Evolutionary conservation across 2,797 vertebrate species (phyloP).

Genomic region (Gobionotothen gibberifrons): DNA sequence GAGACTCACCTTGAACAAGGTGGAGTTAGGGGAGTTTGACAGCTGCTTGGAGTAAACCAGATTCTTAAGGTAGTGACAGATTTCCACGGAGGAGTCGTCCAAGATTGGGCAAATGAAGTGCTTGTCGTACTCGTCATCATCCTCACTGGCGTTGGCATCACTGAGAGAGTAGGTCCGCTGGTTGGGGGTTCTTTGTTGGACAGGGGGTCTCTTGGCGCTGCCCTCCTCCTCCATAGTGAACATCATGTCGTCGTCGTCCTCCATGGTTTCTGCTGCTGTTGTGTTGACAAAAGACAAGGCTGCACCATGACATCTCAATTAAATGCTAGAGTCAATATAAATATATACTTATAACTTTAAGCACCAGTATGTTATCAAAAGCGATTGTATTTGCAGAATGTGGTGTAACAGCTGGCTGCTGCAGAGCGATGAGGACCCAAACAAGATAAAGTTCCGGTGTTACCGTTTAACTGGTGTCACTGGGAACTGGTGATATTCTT

Average conservation of each 20-base stretch:
- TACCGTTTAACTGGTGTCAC: too few species aligned
- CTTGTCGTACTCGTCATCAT: constrained; percentile 78
- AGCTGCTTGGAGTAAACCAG: constrained; percentile 77
- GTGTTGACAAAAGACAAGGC: constrained; percentile 4
- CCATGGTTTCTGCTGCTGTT: constrained; percentile 84
- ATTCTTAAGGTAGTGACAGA: constrained; percentile 82
- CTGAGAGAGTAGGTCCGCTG: constrained; percentile 64
- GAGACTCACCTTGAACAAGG: constrained; percentile 90
- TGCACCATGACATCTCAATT: neutral
- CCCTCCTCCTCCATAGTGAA: constrained; percentile 94
- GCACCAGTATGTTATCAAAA: neutral
- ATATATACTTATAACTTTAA: neutral
- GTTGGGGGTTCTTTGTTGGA: constrained; percentile 23
- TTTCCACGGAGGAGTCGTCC: constrained; percentile 86
- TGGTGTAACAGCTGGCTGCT: neutral
- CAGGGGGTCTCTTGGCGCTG: constrained; percentile 68
- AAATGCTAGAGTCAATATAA: neutral
- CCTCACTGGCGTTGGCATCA: constrained; percentile 82
- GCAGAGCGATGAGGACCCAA: neutral
- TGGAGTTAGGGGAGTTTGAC: constrained; percentile 85
- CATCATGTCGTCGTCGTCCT: constrained; percentile 96
- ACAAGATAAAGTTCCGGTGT: neutral
- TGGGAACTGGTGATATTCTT: too few species aligned
- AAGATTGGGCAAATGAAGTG: constrained; percentile 92
- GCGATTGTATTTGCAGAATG: neutral